phyloP scores from a whole-genome alignment of 37 sponge, comb jelly and placozoan species.

The Geodia barretti region DNA sequence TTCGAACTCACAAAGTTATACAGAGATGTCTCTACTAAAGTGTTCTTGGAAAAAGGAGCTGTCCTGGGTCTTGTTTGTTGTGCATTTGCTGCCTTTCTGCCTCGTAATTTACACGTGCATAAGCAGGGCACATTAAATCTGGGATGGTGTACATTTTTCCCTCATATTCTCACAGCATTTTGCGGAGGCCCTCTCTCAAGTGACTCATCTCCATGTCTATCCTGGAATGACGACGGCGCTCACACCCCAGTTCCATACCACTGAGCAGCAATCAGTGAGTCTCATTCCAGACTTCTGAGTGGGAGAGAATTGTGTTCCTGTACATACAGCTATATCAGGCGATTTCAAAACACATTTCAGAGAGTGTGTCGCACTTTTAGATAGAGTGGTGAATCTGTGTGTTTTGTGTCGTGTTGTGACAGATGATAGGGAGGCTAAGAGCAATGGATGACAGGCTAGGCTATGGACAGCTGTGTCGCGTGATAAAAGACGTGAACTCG shows the following conservation, averaged over 20 bases:
- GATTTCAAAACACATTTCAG: no score
- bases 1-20: no score
- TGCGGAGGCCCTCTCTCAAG: conserved; percentile 39
- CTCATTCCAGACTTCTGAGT: background rate
- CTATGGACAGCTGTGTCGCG: conserved; percentile 46
- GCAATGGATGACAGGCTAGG: conserved; percentile 16
- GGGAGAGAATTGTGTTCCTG: background rate
- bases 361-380: background rate
- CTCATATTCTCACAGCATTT: conserved; percentile 60
- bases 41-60: no score
- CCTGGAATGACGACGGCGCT: conserved; percentile 38
- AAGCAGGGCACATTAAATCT: no score
- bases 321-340: no score
- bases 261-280: conserved; percentile 38
- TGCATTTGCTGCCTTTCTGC: no score
- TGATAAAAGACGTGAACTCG: conserved; percentile 57
- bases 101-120: no score
- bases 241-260: conserved; percentile 13
- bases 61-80: no score
- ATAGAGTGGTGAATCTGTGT: background rate
- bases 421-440: conserved; percentile 14
- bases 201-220: conserved; percentile 52
- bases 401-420: background rate
- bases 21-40: no score
- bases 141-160: no score